These are phyloP conservation scores for Tetranychus piercei DNA, from an alignment of 2,888 invertebrate species.

Conservation along the genomic window DNA sequence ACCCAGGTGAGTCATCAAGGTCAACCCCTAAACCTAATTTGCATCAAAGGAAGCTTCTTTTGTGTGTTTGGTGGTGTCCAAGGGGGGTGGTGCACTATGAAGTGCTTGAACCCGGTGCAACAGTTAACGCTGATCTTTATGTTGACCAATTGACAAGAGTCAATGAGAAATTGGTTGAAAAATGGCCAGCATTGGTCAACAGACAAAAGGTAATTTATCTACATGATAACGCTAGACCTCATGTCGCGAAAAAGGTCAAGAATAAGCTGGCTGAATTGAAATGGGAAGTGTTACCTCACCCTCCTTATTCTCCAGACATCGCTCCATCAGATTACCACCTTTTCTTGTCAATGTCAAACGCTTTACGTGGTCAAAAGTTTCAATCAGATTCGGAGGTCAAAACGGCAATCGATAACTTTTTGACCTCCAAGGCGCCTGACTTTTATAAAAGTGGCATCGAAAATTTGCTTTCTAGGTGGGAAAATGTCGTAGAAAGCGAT, in stretches of 20 bases:
- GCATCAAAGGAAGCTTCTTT: constrained; percentile 21
- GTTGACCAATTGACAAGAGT: constrained; percentile 23
- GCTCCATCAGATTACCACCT: constrained; percentile 22
- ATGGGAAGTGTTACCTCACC: constrained; percentile 25
- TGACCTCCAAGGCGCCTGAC: not conserved
- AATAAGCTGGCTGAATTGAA: constrained; percentile 16
- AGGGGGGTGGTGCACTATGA: constrained; percentile 22
- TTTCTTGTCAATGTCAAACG: not conserved
- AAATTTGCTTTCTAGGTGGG: not conserved
- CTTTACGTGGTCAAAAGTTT: not conserved
- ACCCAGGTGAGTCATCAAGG: not conserved
- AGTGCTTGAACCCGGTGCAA: constrained; percentile 18
- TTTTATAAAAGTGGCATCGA: not conserved
- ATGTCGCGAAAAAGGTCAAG: constrained; percentile 24
- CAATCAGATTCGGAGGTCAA: not conserved
- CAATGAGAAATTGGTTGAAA: constrained; percentile 19
- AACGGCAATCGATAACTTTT: not conserved
- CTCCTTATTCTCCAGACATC: constrained; percentile 25
- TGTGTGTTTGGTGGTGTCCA: constrained; percentile 25
- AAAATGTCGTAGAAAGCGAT: not conserved
- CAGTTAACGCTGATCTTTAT: constrained; percentile 22
- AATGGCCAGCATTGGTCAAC: constrained; percentile 15
- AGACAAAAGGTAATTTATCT: constrained; percentile 19
- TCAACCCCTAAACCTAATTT: not conserved
- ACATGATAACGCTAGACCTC: constrained; percentile 26